Percentiles rank a stretch among this genome's conserved stretches.
phyloP scores from a whole-genome alignment of 2,113 vertebrate genomes.

The Oreocharis arfaki region DNA sequence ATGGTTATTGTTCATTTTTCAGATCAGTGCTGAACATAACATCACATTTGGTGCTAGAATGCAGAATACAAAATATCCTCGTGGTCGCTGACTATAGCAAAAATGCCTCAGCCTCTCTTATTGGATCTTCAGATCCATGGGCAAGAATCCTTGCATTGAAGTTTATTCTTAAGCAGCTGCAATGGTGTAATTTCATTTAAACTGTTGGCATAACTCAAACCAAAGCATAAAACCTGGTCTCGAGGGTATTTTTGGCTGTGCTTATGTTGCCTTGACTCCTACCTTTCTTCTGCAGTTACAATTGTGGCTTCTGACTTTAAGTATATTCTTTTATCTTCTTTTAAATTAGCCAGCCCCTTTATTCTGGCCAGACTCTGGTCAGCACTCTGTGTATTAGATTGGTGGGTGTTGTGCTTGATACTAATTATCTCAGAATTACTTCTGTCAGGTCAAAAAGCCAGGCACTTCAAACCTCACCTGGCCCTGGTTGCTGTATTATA shows the following conservation, averaged over 20 bases:
- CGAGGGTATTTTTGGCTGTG: accelerated
- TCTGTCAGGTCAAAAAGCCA: background rate
- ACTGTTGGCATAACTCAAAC: background rate
- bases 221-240: background rate
- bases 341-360: background rate
- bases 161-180: background rate
- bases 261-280: background rate
- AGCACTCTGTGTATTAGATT: background rate
- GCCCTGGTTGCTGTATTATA: background rate
- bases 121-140: background rate
- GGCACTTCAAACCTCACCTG: background rate
- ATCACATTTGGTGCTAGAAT: background rate
- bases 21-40: background rate
- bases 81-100: background rate
- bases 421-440: background rate
- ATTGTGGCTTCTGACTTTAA: background rate
- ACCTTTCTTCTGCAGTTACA: background rate
- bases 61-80: background rate
- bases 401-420: background rate
- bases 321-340: background rate
- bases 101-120: background rate
- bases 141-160: background rate
- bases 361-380: background rate
- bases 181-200: background rate
- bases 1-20: background rate